phyloP scores from a whole-genome alignment of 2,113 vertebrate genomes.

The Takifugu bimaculatus region DNA sequence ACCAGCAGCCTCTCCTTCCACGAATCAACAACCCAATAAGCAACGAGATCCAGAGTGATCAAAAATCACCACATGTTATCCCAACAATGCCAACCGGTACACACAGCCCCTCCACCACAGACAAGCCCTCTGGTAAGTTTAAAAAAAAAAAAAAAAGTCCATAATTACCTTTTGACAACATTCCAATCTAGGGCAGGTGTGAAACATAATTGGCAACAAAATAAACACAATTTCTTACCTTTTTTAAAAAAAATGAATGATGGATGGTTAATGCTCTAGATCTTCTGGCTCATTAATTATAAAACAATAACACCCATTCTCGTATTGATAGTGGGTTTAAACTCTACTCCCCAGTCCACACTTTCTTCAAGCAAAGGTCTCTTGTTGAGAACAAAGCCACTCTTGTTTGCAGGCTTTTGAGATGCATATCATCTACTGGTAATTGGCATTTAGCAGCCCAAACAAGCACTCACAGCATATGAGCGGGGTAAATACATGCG shows the following conservation, averaged over 20 bases:
- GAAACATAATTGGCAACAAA: too few relatives aligned
- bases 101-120: slow-evolving; percentile 85
- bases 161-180: too few relatives aligned
- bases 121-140: slow-evolving; percentile 91
- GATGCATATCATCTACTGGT: slow-evolving; percentile 50
- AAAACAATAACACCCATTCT: too few relatives aligned
- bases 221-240: too few relatives aligned
- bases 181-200: too few relatives aligned
- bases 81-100: slow-evolving; percentile 91
- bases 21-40: slow-evolving; percentile 89
- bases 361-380: slow-evolving; percentile 28
- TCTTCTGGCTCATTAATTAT: too few relatives aligned
- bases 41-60: slow-evolving; percentile 97
- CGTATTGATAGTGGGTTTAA: slow-evolving; percentile 3
- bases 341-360: slow-evolving; percentile 25
- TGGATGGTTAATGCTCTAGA: too few relatives aligned
- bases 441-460: slow-evolving; percentile 31
- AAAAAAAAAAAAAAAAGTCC: background rate
- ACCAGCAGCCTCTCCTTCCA: slow-evolving; percentile 82
- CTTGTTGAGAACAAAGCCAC: slow-evolving; percentile 44
- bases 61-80: slow-evolving; percentile 82
- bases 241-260: too few relatives aligned
- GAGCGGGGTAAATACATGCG: slow-evolving; percentile 20
- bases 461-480: slow-evolving; percentile 29
- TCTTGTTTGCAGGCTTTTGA: slow-evolving; percentile 49